phyloP scores from a whole-genome alignment of 2,113 vertebrate species.

The Mirounga angustirostris region DNA sequence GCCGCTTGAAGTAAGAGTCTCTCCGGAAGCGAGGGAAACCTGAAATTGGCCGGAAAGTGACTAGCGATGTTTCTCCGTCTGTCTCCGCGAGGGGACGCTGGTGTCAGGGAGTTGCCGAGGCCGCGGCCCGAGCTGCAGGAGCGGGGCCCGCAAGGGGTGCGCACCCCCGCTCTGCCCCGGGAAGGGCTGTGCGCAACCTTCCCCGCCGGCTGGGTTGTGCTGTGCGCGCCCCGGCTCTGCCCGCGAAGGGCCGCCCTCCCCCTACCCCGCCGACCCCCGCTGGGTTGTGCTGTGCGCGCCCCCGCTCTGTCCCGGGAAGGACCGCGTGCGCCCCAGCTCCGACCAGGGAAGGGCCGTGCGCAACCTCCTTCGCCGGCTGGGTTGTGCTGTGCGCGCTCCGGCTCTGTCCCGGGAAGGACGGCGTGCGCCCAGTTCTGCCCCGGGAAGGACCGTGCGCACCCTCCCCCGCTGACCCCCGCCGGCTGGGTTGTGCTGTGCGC shows the following conservation, averaged over 20 bases:
- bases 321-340: not conserved
- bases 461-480: not conserved
- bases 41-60: not conserved
- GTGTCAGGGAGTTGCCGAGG: not conserved
- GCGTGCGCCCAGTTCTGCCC: not conserved
- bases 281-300: no score
- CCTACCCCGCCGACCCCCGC: no score
- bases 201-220: no score
- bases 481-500: not conserved
- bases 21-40: not conserved
- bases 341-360: not conserved
- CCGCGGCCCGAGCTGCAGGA: not conserved
- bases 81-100: not conserved
- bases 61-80: not conserved
- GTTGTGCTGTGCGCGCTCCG: not conserved
- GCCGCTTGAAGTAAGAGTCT: not conserved
- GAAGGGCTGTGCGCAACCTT: no score
- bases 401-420: no score
- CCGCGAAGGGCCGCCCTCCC: no score
- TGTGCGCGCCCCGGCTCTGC: no score
- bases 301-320: no score
- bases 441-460: not conserved
- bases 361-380: not conserved
- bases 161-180: no score
- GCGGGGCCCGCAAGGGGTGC: not conserved